phyloP scores from a whole-genome alignment of 2,888 invertebrate species.

The Crepidodera aurea region DNA sequence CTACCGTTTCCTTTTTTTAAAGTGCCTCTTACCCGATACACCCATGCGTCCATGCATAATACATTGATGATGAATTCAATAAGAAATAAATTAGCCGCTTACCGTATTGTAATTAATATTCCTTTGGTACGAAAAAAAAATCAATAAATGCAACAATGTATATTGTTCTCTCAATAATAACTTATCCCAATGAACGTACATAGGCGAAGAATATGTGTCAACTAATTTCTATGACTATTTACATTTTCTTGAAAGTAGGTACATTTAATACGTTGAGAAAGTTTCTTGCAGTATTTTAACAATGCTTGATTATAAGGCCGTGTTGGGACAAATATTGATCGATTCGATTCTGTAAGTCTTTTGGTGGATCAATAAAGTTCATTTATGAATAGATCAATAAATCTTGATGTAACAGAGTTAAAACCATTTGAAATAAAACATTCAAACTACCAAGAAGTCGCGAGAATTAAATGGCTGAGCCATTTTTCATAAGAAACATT shows the following conservation, averaged over 20 bases:
- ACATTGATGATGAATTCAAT: conserved; percentile 18
- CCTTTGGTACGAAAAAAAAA: conserved; percentile 3
- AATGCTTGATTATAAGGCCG: neutral
- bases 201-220: conserved; percentile 21
- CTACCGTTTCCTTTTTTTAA: conserved; percentile 1
- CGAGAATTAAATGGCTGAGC: no score
- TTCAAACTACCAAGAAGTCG: no score
- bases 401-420: no score
- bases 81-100: conserved; percentile 19
- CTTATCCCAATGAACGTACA: conserved; percentile 14
- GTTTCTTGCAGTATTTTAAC: neutral
- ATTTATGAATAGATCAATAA: no score
- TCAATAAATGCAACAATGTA: conserved; percentile 17
- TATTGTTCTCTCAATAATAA: conserved; percentile 17
- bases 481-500: no score
- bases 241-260: conserved; percentile 15
- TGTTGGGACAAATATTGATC: no score
- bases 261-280: conserved; percentile 5
- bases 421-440: no score
- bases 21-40: neutral
- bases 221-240: conserved; percentile 17
- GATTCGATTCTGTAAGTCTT: no score
- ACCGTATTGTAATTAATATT: conserved; percentile 10
- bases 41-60: conserved; percentile 8
- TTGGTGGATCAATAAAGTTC: no score